These are phyloP conservation scores for Piprites chloris DNA, from an alignment of 2,113 vertebrate species.

Conservation along the genomic window DNA sequence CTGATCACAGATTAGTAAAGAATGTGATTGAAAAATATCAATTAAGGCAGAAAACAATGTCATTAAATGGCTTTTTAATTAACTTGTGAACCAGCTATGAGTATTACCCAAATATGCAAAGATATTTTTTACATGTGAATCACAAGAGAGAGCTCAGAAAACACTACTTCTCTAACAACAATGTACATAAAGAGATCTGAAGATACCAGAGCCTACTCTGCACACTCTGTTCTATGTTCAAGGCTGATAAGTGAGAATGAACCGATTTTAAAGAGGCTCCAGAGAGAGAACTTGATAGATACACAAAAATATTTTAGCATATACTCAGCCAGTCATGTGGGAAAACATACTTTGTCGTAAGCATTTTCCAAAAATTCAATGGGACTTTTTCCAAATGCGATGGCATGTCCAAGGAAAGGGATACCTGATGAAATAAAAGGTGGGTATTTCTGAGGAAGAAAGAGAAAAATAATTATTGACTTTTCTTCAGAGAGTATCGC, in stretches of 20 bases:
- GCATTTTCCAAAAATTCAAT: slow-evolving; percentile 94
- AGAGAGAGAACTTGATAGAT: background rate
- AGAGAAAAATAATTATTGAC: background rate
- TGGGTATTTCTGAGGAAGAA: slow-evolving; percentile 81
- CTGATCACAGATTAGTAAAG: background rate
- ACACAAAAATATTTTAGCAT: background rate
- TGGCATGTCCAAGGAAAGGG: slow-evolving; percentile 92
- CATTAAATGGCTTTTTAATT: background rate
- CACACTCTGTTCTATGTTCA: accelerated
- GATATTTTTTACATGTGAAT: background rate
- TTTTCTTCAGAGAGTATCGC: background rate
- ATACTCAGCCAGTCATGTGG: background rate
- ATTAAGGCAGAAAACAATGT: background rate
- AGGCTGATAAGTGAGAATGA: background rate
- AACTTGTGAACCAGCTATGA: background rate
- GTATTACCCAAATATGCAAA: background rate
- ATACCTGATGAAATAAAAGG: slow-evolving; percentile 88
- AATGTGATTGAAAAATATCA: background rate
- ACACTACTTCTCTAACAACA: background rate
- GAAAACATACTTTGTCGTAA: slow-evolving; percentile 85
- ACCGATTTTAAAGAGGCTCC: background rate
- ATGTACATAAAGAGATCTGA: background rate
- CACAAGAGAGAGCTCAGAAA: background rate
- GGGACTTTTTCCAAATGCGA: slow-evolving; percentile 92
- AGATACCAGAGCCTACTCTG: background rate